Evolutionary conservation across 2,888 invertebrate species (phyloP).

Genomic region (Brachyptera putata): DNA sequence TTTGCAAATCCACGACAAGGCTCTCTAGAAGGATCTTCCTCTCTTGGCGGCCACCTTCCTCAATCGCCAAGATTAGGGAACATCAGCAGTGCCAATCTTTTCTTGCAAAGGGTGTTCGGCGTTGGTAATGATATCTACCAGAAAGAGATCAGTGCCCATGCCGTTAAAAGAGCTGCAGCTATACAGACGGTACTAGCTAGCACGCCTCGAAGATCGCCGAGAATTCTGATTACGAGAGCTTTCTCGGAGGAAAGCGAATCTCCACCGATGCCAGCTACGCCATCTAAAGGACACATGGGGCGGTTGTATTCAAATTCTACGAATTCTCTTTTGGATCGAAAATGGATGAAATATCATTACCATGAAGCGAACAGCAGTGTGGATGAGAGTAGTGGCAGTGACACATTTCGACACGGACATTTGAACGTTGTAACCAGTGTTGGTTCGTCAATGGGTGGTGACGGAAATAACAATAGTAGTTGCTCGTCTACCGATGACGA

Average conservation of each 20-base stretch:
- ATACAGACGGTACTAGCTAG: slow-evolving; percentile 41
- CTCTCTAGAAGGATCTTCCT: slow-evolving; percentile 27
- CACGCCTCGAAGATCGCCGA: slow-evolving; percentile 54
- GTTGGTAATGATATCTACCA: slow-evolving; percentile 44
- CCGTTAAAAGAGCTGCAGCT: slow-evolving; percentile 28
- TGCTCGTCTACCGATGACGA: slow-evolving; percentile 46
- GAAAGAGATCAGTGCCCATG: slow-evolving; percentile 35
- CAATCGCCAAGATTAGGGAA: slow-evolving; percentile 52
- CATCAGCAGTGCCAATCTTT: slow-evolving; percentile 53
- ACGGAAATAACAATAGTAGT: slow-evolving; percentile 39
- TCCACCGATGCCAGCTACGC: slow-evolving; percentile 47
- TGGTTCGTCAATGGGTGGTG: slow-evolving; percentile 14
- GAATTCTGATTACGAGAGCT: slow-evolving; percentile 67
- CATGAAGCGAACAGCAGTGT: slow-evolving; percentile 32
- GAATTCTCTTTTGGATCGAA: slow-evolving; percentile 43
- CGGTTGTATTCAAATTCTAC: slow-evolving; percentile 45
- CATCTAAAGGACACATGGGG: slow-evolving; percentile 41
- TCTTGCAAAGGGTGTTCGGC: slow-evolving; percentile 57
- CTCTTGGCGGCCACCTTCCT: slow-evolving; percentile 58
- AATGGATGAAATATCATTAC: slow-evolving; percentile 42
- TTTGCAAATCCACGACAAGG: slow-evolving; percentile 45
- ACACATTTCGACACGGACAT: slow-evolving; percentile 29
- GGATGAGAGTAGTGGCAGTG: slow-evolving; percentile 38
- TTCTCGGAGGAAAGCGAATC: slow-evolving; percentile 67
- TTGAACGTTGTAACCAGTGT: slow-evolving; percentile 35